Evolutionary conservation across 2,113 vertebrate species (phyloP).

Genomic region (Sturnira hondurensis): DNA sequence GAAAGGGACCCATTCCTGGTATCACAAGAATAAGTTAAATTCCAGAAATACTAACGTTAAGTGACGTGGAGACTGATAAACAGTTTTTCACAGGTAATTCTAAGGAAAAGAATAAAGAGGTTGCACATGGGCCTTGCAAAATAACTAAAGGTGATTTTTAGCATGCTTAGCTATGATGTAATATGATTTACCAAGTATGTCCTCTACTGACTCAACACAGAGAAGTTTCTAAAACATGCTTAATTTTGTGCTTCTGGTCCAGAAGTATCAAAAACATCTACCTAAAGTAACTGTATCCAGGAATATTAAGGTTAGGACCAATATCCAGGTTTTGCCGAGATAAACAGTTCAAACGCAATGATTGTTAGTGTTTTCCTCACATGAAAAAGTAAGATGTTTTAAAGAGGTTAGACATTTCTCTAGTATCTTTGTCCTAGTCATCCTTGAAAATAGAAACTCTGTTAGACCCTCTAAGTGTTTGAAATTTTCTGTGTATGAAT

Average conservation of each 20-base stretch:
- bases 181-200: background rate
- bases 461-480: background rate
- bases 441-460: background rate
- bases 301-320: background rate
- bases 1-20: background rate
- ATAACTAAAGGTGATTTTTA: background rate
- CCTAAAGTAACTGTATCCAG: background rate
- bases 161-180: background rate
- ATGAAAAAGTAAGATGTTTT: background rate
- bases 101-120: background rate
- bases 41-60: background rate
- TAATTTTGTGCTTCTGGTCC: background rate
- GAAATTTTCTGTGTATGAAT: background rate
- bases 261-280: background rate
- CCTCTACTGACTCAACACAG: background rate
- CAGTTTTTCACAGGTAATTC: background rate
- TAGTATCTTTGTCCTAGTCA: background rate
- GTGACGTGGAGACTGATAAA: background rate
- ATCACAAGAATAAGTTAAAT: background rate
- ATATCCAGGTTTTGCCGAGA: background rate
- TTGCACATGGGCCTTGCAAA: background rate
- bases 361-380: background rate
- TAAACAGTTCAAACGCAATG: background rate
- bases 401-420: background rate
- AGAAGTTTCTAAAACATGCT: background rate